These are phyloP conservation scores for Drosophila paulistorum DNA, from an alignment of 1,140 invertebrate genomes.

Conservation along the genomic window DNA sequence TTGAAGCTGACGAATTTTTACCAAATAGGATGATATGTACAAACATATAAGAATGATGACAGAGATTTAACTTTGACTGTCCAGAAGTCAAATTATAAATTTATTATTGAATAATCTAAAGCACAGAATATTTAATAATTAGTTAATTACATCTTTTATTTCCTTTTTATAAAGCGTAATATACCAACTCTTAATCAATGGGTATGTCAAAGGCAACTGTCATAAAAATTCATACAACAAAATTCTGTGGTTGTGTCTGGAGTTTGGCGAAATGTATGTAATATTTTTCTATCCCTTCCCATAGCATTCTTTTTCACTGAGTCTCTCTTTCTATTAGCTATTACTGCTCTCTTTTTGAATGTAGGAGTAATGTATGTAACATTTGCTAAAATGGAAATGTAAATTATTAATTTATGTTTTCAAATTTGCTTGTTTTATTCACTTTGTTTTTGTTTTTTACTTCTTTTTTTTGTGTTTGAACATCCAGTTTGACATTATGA, in stretches of 20 bases:
- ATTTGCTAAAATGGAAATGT: conserved; percentile 36
- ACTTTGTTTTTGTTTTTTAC: background rate
- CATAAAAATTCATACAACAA: conserved; percentile 17
- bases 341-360: background rate
- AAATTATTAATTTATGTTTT: conserved; percentile 57
- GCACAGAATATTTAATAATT: too few relatives aligned
- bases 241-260: conserved; percentile 6
- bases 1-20: too few relatives aligned
- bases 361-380: conserved; percentile 4
- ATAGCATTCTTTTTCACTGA: background rate
- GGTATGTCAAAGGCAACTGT: conserved; percentile 18
- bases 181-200: background rate
- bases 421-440: conserved; percentile 23
- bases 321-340: background rate
- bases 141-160: too few relatives aligned
- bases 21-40: too few relatives aligned
- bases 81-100: too few relatives aligned
- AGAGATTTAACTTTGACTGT: too few relatives aligned
- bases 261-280: conserved; percentile 35
- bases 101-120: too few relatives aligned
- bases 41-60: too few relatives aligned
- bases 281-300: conserved; percentile 2
- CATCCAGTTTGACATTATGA: conserved; percentile 42
- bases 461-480: conserved; percentile 8
- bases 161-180: too few relatives aligned